These are phyloP conservation scores for Toxostoma redivivum DNA, from an alignment of 2,113 vertebrate species.

Conservation along the genomic window DNA sequence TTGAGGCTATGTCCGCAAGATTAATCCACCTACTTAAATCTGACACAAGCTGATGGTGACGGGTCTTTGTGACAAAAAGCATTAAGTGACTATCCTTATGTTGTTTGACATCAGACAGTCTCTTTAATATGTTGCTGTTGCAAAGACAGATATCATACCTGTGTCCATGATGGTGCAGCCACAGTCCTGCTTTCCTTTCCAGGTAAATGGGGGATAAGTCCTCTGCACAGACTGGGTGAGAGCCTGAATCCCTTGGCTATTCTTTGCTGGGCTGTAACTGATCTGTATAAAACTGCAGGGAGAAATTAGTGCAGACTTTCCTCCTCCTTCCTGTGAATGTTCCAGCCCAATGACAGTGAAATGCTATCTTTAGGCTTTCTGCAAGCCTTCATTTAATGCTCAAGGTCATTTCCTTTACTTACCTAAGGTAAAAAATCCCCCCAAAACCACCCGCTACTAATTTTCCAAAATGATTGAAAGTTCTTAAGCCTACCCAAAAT, in stretches of 20 bases:
- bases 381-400: neutral
- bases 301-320: neutral
- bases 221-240: neutral
- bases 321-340: neutral
- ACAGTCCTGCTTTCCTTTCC: neutral
- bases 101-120: neutral
- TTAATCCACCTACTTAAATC: conserved; percentile 23
- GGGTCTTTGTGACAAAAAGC: conserved; percentile 15
- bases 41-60: neutral
- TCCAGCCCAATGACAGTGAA: neutral
- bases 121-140: neutral
- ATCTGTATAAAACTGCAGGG: neutral
- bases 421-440: neutral
- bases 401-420: neutral
- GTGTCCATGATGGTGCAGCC: neutral
- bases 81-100: neutral
- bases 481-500: neutral
- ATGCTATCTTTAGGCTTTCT: neutral
- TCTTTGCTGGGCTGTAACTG: neutral
- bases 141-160: neutral
- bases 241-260: neutral
- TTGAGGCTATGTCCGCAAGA: neutral
- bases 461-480: neutral
- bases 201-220: neutral
- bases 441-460: neutral